Evolutionary conservation across 2,113 vertebrate species (phyloP).

Genomic region (Barbus barbus): DNA sequence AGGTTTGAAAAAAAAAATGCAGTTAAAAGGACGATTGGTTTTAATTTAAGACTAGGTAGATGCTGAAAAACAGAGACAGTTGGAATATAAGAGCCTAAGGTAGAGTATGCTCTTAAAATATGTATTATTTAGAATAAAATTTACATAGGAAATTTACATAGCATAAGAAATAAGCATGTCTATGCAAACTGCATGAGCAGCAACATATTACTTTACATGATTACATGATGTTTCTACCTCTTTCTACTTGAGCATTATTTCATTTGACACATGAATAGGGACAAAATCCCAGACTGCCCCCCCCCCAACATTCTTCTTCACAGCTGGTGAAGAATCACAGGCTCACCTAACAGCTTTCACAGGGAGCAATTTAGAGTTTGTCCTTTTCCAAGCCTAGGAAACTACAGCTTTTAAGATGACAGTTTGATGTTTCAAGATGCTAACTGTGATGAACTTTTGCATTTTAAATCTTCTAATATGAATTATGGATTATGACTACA

Average conservation of each 20-base stretch:
- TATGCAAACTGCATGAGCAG: background rate
- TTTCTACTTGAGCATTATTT: constrained; percentile 15
- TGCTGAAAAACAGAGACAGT: background rate
- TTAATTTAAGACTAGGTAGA: background rate
- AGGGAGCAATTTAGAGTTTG: constrained; percentile 42
- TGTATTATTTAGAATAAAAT: background rate
- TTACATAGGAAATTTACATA: too few species aligned
- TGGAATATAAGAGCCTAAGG: background rate
- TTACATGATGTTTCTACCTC: background rate
- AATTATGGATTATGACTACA: constrained; percentile 4
- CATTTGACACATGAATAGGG: constrained; percentile 32
- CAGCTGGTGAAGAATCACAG: constrained; percentile 47
- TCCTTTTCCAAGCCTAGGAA: constrained; percentile 37
- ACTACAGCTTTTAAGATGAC: constrained; percentile 15
- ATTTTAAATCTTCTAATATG: background rate
- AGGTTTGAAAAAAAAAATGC: background rate
- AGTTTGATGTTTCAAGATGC: background rate
- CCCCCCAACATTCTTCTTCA: constrained; percentile 38
- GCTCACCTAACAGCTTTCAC: constrained; percentile 48
- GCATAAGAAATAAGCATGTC: background rate
- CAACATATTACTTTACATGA: background rate
- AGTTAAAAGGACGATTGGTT: background rate
- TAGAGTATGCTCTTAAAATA: background rate
- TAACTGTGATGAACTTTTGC: background rate
- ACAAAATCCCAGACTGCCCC: constrained; percentile 17